Conservation (phyloP, 2,113 vertebrate species). For the Condylura cristata region DNA sequence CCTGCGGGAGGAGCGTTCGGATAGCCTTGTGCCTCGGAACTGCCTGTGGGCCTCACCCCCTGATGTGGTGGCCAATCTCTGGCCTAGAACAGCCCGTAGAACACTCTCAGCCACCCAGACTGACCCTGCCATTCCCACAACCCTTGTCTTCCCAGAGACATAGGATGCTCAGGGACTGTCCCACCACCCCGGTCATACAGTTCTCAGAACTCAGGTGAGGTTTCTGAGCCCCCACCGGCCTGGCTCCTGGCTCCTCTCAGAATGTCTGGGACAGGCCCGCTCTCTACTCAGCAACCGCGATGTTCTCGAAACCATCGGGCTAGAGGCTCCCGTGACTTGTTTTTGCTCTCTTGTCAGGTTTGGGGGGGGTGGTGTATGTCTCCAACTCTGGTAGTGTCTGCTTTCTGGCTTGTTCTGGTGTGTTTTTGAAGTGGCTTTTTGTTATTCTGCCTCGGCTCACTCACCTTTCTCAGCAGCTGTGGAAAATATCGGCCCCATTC, state of each 20-base stretch:
- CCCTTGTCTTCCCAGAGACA: conserved; percentile 59
- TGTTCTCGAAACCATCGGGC: conserved; percentile 54
- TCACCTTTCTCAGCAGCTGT: conserved; percentile 56
- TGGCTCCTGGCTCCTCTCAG: conserved; percentile 54
- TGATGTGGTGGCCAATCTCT: not conserved
- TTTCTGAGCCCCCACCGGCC: conserved; percentile 68
- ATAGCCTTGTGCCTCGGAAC: not conserved
- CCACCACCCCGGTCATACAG: conserved; percentile 13
- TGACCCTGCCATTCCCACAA: conserved; percentile 1
- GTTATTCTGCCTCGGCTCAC: conserved; percentile 70
- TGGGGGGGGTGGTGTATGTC: not conserved
- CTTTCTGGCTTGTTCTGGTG: conserved; percentile 63
- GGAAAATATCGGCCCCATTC: conserved; percentile 64
- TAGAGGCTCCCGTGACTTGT: conserved; percentile 70
- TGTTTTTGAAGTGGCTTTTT: conserved; percentile 85
- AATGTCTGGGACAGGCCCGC: conserved; percentile 71
- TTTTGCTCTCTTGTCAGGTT: conserved; percentile 66
- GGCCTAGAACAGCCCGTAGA: not conserved
- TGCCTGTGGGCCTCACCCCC: not conserved
- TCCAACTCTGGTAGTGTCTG: conserved; percentile 61
- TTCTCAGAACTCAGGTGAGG: conserved; percentile 77
- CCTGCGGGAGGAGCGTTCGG: not conserved
- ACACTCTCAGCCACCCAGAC: not conserved
- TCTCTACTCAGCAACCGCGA: conserved; percentile 69
- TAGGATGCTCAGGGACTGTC: conserved; percentile 57